Evolutionary conservation across 2,113 vertebrate genomes (phyloP).

Genomic region (Cairina moschata): DNA sequence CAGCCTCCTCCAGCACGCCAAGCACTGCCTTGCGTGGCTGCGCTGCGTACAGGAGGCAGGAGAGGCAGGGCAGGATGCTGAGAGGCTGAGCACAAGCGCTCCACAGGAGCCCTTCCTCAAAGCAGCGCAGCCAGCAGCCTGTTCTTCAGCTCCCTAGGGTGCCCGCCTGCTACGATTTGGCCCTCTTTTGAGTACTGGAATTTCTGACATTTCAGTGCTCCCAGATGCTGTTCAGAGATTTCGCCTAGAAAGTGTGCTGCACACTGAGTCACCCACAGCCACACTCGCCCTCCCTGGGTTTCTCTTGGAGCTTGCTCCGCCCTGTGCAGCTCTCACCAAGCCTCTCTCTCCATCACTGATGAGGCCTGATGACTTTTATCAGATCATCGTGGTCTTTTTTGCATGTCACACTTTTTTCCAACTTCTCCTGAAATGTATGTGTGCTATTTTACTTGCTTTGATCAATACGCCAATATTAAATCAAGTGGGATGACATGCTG

Average conservation of each 20-base stretch:
- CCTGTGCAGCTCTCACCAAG: neutral
- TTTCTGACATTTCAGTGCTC: neutral
- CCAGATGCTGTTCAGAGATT: neutral
- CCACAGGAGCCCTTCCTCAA: neutral
- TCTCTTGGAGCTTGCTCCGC: neutral
- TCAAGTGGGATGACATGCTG: neutral
- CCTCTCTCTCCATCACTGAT: neutral
- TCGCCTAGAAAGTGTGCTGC: neutral
- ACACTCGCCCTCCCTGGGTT: neutral
- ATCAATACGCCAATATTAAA: neutral
- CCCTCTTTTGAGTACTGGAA: neutral
- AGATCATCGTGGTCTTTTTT: neutral
- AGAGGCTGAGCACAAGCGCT: neutral
- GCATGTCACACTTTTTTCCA: rapidly evolving
- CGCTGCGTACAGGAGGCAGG: neutral
- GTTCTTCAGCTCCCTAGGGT: neutral
- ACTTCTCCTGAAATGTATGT: neutral
- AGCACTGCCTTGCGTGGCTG: neutral
- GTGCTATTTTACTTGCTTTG: neutral
- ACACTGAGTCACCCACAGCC: neutral
- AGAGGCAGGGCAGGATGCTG: neutral
- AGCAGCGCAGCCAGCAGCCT: neutral
- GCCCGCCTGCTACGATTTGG: neutral
- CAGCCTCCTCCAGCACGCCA: neutral
- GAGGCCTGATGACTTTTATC: neutral